These are phyloP conservation scores for Danio albolineatus DNA, from an alignment of 2,797 vertebrate species.

Conservation along the genomic window DNA sequence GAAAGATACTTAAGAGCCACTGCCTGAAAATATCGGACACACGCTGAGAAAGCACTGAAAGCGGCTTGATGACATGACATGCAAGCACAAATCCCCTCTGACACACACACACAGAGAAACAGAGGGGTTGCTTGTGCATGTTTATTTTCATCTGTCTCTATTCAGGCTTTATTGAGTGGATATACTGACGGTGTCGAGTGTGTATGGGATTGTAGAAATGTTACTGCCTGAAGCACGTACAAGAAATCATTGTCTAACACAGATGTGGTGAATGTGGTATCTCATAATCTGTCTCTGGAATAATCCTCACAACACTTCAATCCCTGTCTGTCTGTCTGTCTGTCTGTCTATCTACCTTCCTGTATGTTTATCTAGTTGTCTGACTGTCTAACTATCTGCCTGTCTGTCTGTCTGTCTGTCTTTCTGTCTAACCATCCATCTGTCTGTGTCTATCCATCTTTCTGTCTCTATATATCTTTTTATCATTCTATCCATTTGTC, in stretches of 20 bases:
- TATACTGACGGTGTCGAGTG: conserved; percentile 67
- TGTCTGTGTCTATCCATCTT: neutral
- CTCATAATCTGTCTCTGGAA: too few species aligned
- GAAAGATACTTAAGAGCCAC: conserved; percentile 50
- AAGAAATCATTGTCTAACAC: neutral
- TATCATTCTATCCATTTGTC: too few species aligned
- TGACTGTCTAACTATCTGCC: neutral
- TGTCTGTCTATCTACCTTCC: neutral
- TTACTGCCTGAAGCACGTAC: conserved; percentile 27
- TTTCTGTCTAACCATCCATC: neutral
- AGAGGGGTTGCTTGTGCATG: conserved; percentile 53
- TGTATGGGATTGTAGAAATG: conserved; percentile 25
- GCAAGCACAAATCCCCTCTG: conserved; percentile 47
- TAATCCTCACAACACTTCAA: too few species aligned
- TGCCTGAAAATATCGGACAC: conserved; percentile 39
- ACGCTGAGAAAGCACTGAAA: conserved; percentile 26
- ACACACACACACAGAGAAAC: conserved; percentile 21
- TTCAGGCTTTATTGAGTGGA: conserved; percentile 74
- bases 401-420: neutral
- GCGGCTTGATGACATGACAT: conserved; percentile 41
- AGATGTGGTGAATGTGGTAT: neutral
- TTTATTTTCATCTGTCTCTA: conserved; percentile 77
- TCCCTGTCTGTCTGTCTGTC: neutral
- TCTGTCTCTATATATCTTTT: neutral
- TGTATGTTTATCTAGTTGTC: too few species aligned